Conservation (phyloP, 1,140 invertebrate species). For the Pseudoatta argentina region DNA sequence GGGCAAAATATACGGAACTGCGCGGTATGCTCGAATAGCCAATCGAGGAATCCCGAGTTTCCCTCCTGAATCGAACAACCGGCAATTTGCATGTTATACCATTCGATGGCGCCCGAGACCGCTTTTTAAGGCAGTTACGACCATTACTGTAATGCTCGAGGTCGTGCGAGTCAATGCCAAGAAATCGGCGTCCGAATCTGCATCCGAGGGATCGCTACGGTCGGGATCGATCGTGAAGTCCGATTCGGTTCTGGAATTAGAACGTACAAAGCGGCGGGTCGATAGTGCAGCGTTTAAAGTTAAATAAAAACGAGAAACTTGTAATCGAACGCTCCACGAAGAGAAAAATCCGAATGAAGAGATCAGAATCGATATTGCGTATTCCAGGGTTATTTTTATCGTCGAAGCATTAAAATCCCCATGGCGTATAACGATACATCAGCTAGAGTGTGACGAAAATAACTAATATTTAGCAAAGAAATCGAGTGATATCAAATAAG, state of each 20-base stretch:
- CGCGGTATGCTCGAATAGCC: slow-evolving; percentile 48
- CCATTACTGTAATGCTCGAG: slow-evolving; percentile 75
- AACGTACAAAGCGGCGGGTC: slow-evolving; percentile 35
- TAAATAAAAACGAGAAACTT: slow-evolving; percentile 15
- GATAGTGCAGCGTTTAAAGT: neutral
- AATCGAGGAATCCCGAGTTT: slow-evolving; percentile 62
- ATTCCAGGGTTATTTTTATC: neutral
- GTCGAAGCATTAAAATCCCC: neutral
- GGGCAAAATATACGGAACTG: slow-evolving; percentile 32
- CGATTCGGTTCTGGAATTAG: slow-evolving; percentile 49
- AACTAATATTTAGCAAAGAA: neutral
- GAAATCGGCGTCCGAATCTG: slow-evolving; percentile 51
- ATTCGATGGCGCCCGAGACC: slow-evolving; percentile 71
- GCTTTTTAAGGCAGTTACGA: slow-evolving; percentile 73
- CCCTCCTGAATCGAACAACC: slow-evolving; percentile 65
- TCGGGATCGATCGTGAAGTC: slow-evolving; percentile 45
- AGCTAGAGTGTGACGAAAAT: neutral
- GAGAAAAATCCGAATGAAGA: neutral
- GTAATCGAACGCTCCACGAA: neutral
- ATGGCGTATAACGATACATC: neutral
- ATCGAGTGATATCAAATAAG: neutral
- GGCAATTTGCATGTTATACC: slow-evolving; percentile 74
- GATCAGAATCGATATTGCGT: neutral
- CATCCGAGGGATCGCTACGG: slow-evolving; percentile 27
- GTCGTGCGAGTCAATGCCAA: slow-evolving; percentile 75